A percentile compares a stretch with the other conserved stretches of the same genome.
Conservation (phyloP, 2,888 invertebrate species). For the Drosophila rubida region DNA sequence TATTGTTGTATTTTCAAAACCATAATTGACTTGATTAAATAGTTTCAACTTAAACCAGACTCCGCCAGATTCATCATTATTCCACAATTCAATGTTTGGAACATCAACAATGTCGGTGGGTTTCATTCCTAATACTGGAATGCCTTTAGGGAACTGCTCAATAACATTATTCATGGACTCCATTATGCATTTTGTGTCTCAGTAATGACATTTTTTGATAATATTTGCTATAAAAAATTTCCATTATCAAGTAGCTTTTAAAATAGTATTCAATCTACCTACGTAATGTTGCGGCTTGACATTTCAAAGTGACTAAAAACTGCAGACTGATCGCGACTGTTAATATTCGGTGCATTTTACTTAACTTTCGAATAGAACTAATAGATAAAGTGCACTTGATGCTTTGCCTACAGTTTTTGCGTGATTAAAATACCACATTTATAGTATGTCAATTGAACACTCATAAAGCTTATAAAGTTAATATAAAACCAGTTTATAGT, state of each 20-base stretch:
- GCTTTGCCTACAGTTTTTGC: not conserved
- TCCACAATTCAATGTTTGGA: slow-evolving; percentile 27
- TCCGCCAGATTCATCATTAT: slow-evolving; percentile 7
- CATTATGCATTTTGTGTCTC: slow-evolving; percentile 41
- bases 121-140: slow-evolving; percentile 41
- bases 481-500: not conserved
- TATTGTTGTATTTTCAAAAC: slow-evolving; percentile 57
- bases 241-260: not conserved
- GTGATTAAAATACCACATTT: not conserved
- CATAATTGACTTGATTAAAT: slow-evolving; percentile 43
- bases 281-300: slow-evolving; percentile 27
- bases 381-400: not conserved
- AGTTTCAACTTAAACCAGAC: slow-evolving; percentile 29
- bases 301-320: slow-evolving; percentile 1
- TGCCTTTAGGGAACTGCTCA: slow-evolving; percentile 27
- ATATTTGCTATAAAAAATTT: slow-evolving; percentile 14
- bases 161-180: slow-evolving; percentile 43
- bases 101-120: slow-evolving; percentile 42
- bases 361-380: not conserved
- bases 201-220: slow-evolving; percentile 49
- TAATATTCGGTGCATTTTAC: slow-evolving; percentile 23
- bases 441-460: not conserved
- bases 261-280: slow-evolving; percentile 8
- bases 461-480: not conserved
- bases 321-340: slow-evolving; percentile 2